A percentile compares a stretch with the other conserved stretches of the same genome.
These are phyloP conservation scores for Tiaroga cobitis DNA, from an alignment of 2,797 vertebrate species.

Conservation along the genomic window DNA sequence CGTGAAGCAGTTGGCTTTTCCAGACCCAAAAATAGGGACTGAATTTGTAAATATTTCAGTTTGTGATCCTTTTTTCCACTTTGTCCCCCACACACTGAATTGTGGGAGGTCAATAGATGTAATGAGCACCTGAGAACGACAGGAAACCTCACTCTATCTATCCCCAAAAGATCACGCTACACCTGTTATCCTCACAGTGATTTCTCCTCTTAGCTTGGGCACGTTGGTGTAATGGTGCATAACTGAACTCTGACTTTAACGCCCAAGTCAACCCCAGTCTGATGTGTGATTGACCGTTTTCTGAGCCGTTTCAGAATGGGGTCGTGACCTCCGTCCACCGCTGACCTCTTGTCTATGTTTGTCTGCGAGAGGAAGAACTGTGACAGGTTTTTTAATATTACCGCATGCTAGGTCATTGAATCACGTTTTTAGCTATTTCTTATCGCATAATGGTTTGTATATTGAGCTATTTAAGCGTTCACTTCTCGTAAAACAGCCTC, in stretches of 20 bases:
- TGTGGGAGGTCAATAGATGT: background rate
- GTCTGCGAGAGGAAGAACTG: background rate
- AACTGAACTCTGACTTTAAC: conserved; percentile 32
- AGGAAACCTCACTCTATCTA: background rate
- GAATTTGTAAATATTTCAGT: conserved; percentile 28
- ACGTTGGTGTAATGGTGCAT: conserved; percentile 23
- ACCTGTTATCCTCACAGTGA: background rate
- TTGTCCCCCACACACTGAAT: background rate
- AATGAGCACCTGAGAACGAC: background rate
- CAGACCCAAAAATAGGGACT: background rate
- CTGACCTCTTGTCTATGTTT: conserved; percentile 34
- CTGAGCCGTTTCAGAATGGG: conserved; percentile 19
- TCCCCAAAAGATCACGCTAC: background rate
- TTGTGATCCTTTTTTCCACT: background rate
- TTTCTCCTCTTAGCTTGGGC: background rate
- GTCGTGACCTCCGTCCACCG: background rate
- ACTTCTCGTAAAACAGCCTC: conserved; percentile 15
- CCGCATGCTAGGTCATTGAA: conserved; percentile 19
- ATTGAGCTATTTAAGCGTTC: conserved; percentile 44
- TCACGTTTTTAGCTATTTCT: conserved; percentile 43
- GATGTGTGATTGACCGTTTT: conserved; percentile 27
- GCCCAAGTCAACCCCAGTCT: background rate
- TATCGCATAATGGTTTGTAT: conserved; percentile 41
- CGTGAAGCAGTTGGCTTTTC: background rate
- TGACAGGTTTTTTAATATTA: conserved; percentile 39